Conservation (phyloP, 1,140 invertebrate species). For the Chrysoperla carnea region DNA sequence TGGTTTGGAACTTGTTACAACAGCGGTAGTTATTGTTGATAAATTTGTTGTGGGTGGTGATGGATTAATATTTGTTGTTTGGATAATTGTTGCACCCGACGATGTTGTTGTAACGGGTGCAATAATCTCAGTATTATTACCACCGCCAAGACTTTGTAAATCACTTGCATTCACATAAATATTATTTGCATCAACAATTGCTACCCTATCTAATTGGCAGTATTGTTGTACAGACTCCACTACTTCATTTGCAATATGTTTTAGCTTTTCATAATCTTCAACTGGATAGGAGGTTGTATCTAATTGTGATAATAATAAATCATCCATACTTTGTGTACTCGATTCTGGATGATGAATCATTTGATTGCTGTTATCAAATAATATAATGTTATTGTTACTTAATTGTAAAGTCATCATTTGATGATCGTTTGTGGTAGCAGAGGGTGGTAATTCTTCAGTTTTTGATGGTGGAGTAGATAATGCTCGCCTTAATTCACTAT, state of each 20-base stretch:
- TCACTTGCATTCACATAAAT: conserved; percentile 23
- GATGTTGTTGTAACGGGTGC: conserved; percentile 12
- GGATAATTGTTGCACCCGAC: not conserved
- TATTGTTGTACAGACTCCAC: conserved; percentile 50
- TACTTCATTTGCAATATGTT: conserved; percentile 53
- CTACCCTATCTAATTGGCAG: conserved; percentile 37
- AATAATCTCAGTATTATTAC: conserved; percentile 21
- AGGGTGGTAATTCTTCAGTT: conserved; percentile 13
- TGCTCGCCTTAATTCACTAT: conserved; percentile 24
- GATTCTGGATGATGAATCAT: conserved; percentile 18
- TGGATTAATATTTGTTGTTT: too few species aligned
- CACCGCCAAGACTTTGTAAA: conserved; percentile 7
- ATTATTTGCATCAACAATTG: not conserved
- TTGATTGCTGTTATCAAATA: conserved; percentile 25
- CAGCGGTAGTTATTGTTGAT: conserved; percentile 20
- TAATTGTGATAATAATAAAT: conserved; percentile 48
- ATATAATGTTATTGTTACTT: conserved; percentile 23
- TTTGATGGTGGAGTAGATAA: conserved; percentile 29
- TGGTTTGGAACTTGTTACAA: conserved; percentile 31
- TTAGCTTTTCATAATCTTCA: conserved; percentile 55
- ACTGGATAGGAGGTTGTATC: conserved; percentile 38
- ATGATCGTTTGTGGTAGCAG: not conserved
- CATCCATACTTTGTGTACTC: conserved; percentile 45
- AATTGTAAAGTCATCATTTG: not conserved
- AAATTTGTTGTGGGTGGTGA: conserved; percentile 19